Evolutionary conservation across 2,888 invertebrate species (phyloP).

Genomic region (Thysanoteuthis rhombus): DNA sequence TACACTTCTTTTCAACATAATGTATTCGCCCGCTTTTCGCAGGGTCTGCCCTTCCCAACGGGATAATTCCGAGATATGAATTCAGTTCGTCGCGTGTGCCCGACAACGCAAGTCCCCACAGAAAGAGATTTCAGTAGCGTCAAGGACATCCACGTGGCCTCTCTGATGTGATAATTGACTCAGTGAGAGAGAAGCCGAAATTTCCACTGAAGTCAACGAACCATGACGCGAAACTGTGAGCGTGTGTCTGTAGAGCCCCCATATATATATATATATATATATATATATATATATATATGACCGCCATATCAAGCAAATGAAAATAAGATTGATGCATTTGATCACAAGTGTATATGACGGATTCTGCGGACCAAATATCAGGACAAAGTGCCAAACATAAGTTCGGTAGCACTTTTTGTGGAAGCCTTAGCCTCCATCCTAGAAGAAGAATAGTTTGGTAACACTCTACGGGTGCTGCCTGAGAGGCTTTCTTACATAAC

Average conservation of each 20-base stretch:
- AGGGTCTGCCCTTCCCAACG: background rate
- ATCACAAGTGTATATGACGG: too few species aligned
- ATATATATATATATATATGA: background rate
- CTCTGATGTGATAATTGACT: too few species aligned
- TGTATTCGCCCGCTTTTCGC: background rate
- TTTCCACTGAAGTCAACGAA: background rate
- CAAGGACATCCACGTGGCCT: background rate
- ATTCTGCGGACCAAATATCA: too few species aligned
- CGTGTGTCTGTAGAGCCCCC: background rate
- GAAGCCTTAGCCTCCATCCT: too few species aligned
- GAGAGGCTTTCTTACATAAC: too few species aligned
- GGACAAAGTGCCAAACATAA: too few species aligned
- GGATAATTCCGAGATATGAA: background rate
- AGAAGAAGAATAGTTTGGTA: too few species aligned
- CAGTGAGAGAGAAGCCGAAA: too few species aligned
- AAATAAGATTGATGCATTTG: too few species aligned
- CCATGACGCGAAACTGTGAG: background rate
- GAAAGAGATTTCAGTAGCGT: background rate
- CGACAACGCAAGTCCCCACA: background rate
- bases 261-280: slow-evolving; percentile 12
- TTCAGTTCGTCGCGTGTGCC: background rate
- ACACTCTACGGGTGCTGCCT: too few species aligned
- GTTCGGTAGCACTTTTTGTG: too few species aligned
- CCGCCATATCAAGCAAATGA: too few species aligned
- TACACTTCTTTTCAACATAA: background rate